Percentiles rank a stretch among this genome's conserved stretches.
Evolutionary conservation across 2,113 vertebrate species (phyloP).

Genomic region (Macroglossus sobrinus): DNA sequence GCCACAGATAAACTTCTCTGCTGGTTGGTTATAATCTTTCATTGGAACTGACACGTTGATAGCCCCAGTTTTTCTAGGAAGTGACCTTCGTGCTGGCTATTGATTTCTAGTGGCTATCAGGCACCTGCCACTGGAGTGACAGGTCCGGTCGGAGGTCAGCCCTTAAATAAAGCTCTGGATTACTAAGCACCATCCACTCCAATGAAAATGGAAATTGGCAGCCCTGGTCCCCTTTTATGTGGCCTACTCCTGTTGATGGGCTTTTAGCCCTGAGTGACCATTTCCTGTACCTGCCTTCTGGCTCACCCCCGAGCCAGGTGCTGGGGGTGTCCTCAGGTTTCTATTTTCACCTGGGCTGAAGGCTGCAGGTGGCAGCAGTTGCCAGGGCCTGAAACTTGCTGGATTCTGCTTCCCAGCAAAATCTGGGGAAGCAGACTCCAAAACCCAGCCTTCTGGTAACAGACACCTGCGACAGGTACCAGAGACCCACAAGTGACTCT

Average conservation of each 20-base stretch:
- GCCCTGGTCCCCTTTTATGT: conserved; percentile 76
- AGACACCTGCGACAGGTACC: not conserved
- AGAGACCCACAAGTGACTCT: not conserved
- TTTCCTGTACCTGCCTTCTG: conserved; percentile 45
- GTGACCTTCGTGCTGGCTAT: conserved; percentile 89
- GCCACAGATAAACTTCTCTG: conserved; percentile 79
- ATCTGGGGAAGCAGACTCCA: not conserved
- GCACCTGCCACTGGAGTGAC: conserved; percentile 86
- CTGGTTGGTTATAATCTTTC: conserved; percentile 87
- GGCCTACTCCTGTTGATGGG: conserved; percentile 75
- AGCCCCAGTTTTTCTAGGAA: conserved; percentile 89
- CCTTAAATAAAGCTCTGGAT: conserved; percentile 91
- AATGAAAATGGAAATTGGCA: conserved; percentile 89
- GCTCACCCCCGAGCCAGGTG: accelerated
- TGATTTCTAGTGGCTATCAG: conserved; percentile 88
- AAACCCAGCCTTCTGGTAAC: not conserved
- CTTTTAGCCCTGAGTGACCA: conserved; percentile 32
- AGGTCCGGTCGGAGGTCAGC: conserved; percentile 88
- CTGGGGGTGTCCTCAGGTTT: not conserved
- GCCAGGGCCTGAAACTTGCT: not conserved
- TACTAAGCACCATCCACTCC: conserved; percentile 84
- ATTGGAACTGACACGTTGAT: conserved; percentile 90
- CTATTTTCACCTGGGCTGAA: not conserved
- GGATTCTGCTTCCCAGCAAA: not conserved
- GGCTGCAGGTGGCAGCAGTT: not conserved